Evolutionary conservation across 2,113 vertebrate genomes (phyloP), one percentile per base, ranked within the genome.

Genomic region (Melanotaenia duboulayi): DNA sequence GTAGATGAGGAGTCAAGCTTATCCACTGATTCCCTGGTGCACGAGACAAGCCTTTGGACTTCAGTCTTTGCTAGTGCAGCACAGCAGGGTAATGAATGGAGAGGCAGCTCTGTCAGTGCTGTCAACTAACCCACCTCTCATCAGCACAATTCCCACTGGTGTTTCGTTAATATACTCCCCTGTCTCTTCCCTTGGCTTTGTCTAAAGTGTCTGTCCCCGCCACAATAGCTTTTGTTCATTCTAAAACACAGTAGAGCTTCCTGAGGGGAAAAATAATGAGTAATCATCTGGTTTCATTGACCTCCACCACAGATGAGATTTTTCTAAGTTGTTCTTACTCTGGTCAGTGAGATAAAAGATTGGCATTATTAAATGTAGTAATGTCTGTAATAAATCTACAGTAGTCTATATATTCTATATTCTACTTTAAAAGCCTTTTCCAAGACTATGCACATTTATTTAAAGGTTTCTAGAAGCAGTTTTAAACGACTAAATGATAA

Each of bases 11-110:
- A 69, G 79, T 80, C 59, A 63, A 37, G 52, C 78, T 82, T 56
- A n/a, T 86, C 78, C 75, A 56, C 56, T 66, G 65, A 58, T 63
- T 87, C 82, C 76, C 67, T 59, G 16, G 71, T 58, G 73, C 76
- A 70, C 48, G 7, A 74, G 74, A 76, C 55, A 4, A 67, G 71
- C 59, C 66, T 74, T 76, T 80, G 78, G 78, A 58, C 78, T 71
- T 56, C 56, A 84, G 64, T 49, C 52, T 65, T 32, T 66, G 74
- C 61, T 55, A 22, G 85, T 86, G 70, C 39, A 60, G 63, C 79
- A 67, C 70, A 70, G 81, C 61, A n/a, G 24, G n/a, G 51, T 84
- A 83, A 93, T 92, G 87, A 90, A 90, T 83, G 61, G 77, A 39
- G 58, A 75, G 56, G 51, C 72, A 52, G 64, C 23, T 57, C 51